phyloP scores from a whole-genome alignment of 1,140 invertebrate genomes.

The Drosophila kepulauana region DNA sequence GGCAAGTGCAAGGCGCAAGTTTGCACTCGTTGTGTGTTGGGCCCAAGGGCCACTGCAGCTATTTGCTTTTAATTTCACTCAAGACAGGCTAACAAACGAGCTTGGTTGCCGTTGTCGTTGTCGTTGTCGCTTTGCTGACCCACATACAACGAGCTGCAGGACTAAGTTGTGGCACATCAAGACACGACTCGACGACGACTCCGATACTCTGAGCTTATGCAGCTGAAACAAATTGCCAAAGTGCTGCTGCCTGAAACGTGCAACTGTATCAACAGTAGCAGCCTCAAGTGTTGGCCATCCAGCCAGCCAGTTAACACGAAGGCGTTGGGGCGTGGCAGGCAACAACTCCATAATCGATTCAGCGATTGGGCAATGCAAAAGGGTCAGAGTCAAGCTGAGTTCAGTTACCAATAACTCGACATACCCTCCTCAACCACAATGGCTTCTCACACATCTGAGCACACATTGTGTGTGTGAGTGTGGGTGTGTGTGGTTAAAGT shows the following conservation, averaged over 20 bases:
- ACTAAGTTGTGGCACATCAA: constrained; percentile 40
- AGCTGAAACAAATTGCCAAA: constrained; percentile 73
- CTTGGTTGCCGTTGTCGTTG: constrained; percentile 51
- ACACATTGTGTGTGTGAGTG: constrained; percentile 35
- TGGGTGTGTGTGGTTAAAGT: constrained; percentile 20
- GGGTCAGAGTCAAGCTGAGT: constrained; percentile 19
- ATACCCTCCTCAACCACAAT: constrained; percentile 31
- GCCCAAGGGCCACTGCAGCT: constrained; percentile 54
- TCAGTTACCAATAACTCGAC: constrained; percentile 74
- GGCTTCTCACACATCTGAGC: constrained; percentile 39
- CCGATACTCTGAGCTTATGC: too few species aligned
- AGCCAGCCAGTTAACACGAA: constrained; percentile 53
- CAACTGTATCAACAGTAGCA: constrained; percentile 71
- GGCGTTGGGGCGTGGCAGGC: constrained; percentile 46
- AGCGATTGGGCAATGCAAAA: constrained; percentile 32
- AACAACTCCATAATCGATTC: constrained; percentile 70
- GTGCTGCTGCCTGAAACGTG: constrained; percentile 62
- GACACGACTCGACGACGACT: neutral
- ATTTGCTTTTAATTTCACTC: constrained; percentile 80
- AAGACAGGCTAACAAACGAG: constrained; percentile 75
- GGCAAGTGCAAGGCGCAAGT: constrained; percentile 26
- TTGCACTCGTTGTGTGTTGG: neutral
- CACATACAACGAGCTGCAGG: constrained; percentile 59
- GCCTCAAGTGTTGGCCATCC: constrained; percentile 41
- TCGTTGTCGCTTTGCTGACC: constrained; percentile 54